phyloP scores from a whole-genome alignment of 2,113 vertebrate species.

The Pluvianellus socialis region DNA sequence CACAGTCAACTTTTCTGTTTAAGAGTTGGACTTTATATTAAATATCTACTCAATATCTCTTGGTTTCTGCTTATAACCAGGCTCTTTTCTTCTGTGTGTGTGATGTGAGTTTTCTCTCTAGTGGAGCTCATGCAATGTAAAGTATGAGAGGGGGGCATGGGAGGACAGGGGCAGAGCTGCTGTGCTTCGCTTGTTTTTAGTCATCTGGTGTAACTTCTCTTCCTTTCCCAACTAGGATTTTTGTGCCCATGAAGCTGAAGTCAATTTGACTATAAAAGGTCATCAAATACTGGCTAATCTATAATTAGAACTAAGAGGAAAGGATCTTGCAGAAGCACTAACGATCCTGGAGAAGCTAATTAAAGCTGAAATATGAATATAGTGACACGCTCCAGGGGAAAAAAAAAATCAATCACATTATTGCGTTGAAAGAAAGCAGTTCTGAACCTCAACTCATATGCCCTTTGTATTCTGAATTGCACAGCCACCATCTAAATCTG shows the following conservation, averaged over 20 bases:
- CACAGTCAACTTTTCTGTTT: not conserved
- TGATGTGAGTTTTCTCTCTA: not conserved
- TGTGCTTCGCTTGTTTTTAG: not conserved
- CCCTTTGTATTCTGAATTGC: not conserved
- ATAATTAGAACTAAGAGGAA: not conserved
- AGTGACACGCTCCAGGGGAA: not conserved
- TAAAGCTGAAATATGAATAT: slow-evolving; percentile 5
- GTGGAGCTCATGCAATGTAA: not conserved
- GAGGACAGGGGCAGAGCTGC: not conserved
- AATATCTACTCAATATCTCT: not conserved
- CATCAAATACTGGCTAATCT: not conserved
- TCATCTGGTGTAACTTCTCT: not conserved
- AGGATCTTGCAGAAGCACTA: not conserved
- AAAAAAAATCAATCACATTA: not conserved
- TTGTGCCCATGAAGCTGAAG: not conserved
- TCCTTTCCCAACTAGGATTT: not conserved
- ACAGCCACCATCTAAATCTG: not conserved
- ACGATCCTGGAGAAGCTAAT: slow-evolving; percentile 2
- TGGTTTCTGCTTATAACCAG: not conserved
- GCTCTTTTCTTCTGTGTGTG: not conserved
- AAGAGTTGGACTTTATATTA: not conserved
- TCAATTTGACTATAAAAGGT: not conserved
- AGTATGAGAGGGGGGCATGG: not conserved
- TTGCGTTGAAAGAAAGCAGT: not conserved
- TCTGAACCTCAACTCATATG: not conserved